Evolutionary conservation across 2,888 invertebrate species (phyloP).

Genomic region (Salticus scenicus): DNA sequence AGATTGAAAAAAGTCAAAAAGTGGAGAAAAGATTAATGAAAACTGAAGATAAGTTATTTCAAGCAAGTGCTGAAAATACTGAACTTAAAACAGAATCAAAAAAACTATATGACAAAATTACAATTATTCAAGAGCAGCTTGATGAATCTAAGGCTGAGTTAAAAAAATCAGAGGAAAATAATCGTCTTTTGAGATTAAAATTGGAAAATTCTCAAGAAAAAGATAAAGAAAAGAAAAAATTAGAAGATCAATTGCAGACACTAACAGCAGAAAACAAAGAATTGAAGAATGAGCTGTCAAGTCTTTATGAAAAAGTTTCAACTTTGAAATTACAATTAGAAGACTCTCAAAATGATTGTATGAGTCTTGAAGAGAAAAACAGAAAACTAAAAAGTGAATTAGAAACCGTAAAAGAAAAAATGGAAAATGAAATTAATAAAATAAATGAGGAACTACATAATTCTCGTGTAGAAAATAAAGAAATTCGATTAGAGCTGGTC

Average conservation of each 20-base stretch:
- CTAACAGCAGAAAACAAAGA: conserved; percentile 55
- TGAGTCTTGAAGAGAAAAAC: conserved; percentile 61
- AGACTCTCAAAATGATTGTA: conserved; percentile 63
- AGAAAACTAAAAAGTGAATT: conserved; percentile 51
- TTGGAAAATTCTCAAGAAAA: conserved; percentile 62
- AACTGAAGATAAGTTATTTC: conserved; percentile 63
- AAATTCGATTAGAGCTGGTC: conserved; percentile 49
- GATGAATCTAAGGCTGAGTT: conserved; percentile 55
- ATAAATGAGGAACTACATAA: conserved; percentile 43
- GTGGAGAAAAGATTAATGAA: conserved; percentile 38
- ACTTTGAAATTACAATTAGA: conserved; percentile 56
- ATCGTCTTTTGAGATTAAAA: conserved; percentile 49
- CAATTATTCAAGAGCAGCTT: conserved; percentile 50
- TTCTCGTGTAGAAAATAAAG: conserved; percentile 50
- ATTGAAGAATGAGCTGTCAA: conserved; percentile 42
- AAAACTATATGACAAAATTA: conserved; percentile 58
- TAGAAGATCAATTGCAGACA: conserved; percentile 60
- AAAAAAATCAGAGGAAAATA: conserved; percentile 63
- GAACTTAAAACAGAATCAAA: conserved; percentile 60
- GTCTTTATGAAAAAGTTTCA: conserved; percentile 58
- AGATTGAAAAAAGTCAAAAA: conserved; percentile 58
- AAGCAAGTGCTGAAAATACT: conserved; percentile 54
- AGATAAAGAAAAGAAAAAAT: conserved; percentile 61
- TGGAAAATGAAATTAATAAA: conserved; percentile 51
- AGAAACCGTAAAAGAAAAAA: conserved; percentile 47